Conservation (phyloP, 2,888 invertebrate genomes). For the Strigamia maritima region DNA sequence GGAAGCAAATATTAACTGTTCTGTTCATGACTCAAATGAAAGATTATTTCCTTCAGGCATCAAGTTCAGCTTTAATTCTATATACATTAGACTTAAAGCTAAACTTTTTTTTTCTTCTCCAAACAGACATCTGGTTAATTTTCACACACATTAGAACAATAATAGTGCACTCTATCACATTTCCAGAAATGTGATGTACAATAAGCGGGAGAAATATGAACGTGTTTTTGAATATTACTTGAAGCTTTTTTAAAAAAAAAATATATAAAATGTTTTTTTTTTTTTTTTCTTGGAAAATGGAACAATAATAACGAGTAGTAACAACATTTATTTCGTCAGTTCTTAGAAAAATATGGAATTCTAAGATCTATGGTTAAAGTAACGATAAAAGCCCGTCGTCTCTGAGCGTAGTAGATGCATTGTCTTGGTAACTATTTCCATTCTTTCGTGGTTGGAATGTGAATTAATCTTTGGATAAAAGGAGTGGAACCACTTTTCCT, state of each 20-base stretch:
- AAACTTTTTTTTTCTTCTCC: neutral
- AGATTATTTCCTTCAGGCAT: neutral
- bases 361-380: no score
- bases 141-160: neutral
- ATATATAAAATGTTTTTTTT: no score
- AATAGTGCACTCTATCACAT: neutral
- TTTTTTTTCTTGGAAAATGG: no score
- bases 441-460: neutral
- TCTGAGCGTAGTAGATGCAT: neutral
- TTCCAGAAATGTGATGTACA: neutral
- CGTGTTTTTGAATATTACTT: no score
- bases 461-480: neutral
- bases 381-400: no score
- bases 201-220: neutral
- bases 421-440: neutral
- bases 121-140: neutral
- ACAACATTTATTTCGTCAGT: no score
- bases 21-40: neutral
- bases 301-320: no score
- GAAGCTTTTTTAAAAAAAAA: no score
- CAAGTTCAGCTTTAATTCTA: neutral
- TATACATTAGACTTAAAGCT: neutral
- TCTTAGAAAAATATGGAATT: no score
- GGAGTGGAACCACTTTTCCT: neutral
- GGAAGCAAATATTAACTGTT: slow-evolving; percentile 10